Base-by-base conservation (phyloP, 2,888 invertebrate genomes). In the Scaptomyza polygonia region DNA sequence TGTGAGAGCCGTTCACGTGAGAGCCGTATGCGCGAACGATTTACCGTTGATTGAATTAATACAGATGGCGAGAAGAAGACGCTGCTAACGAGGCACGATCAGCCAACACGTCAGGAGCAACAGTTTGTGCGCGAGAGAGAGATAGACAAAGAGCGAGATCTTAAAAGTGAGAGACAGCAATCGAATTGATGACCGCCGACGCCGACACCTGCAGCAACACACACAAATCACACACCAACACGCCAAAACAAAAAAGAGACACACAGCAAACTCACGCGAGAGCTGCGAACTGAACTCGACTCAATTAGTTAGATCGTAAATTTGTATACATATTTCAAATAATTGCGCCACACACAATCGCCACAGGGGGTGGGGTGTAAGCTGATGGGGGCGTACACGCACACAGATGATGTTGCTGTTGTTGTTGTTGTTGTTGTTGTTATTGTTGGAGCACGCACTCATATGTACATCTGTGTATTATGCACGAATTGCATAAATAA, bases 301-400 rank as follows among this genome's bases (percentile, higher is more conserved):
- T 86, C 84, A 84, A 86, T 86, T 86, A 86, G 77, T 86, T 79
- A 87, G 81, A 77, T 85, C 88, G 83, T 86, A 80, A 80, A 88
- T 85, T 86, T 79, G 83, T 80, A 87, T 86, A 76, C 80, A 84
- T 86, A 77, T 81, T 86, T 84, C 64, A 51, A 73, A 76, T 81
- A 63, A 72, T 77, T 76, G 67, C 64, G 63, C 53, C 70, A 65
- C 70, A 69, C 66, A 66, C 34, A 59, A 39, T 52, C 58, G 40
- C 48, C 48, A 21, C 42, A 29, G 45, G 32, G 27, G 43, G 18
- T n/a, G 42, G 45, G 40, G 21, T 44, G 25, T 5, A 16, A 39
- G 34, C 16, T 47, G 9, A 34, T 42, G 52, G 30, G 27, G 67
- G 40, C 43, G 59, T 45, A 34, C 53, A 69, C 52, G 48, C 55